Evolutionary conservation across 1,140 invertebrate genomes (phyloP), one percentile per base, ranked within the genome.

Genomic region (Trachelipus rathkii): DNA sequence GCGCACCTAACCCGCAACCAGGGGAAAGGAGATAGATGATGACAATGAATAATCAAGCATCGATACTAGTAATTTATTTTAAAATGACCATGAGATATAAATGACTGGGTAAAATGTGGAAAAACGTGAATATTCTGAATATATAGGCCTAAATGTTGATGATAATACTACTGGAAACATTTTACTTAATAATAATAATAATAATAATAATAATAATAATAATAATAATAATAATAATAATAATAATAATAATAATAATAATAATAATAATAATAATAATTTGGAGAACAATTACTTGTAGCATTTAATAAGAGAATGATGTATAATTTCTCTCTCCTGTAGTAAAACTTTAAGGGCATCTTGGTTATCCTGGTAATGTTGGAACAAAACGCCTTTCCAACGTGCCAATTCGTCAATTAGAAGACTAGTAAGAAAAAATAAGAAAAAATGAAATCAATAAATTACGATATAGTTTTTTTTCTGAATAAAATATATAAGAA

Each of bases 381-480:
- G 79, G 85, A 78, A 60, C 8, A 60, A 60, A 60, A 90, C 88
- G 74, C 92, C 91, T 85, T 95, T 95, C 89, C 92, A 94, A 75
- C 89, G 87, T 1, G 93, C 93, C 78, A 96, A 84, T 86, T 96
- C 93, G 85, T 96, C 94, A 10, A 94, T 90, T 90, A 95, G 93
- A 72, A 96, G 89, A 84, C 93, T 93, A 81, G 68, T 85, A 85
- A 77, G 77, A 81, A 68, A 83, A 60, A 75, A 33, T 3, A 33
- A 33, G 33, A 6, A 33, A 33, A 33, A 33, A 33, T 33, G 33
- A 33, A 33, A 33, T 33, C 6, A 3, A 33, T 33, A 33, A 33
- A 33, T 3, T 33, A 33, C 33, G 6, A 33, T 33, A 6, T 6
- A 6, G 33, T 33, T 33, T 33, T 33, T 33, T 33, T 33, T 33